phyloP scores from a whole-genome alignment of 2,113 vertebrate species.

The Dunckerocampus dactyliophorus region DNA sequence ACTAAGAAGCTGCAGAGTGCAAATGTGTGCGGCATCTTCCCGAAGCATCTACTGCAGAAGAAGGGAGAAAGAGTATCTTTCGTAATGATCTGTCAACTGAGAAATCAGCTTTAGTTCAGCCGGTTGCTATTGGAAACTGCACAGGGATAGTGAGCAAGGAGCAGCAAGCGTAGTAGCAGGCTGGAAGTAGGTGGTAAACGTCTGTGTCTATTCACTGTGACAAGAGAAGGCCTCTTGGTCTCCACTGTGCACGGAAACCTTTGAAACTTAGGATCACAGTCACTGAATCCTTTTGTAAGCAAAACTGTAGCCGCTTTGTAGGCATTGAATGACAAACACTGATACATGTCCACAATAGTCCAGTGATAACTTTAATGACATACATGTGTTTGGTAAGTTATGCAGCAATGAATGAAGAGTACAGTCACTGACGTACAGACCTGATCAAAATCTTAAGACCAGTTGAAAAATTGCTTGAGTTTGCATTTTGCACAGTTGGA shows the following conservation, averaged over 20 bases:
- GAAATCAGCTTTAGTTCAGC: constrained; percentile 54
- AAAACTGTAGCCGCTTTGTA: constrained; percentile 8
- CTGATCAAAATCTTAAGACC: too few species aligned
- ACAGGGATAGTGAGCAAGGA: constrained; percentile 41
- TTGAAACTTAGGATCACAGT: constrained; percentile 8
- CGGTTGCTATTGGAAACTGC: constrained; percentile 72
- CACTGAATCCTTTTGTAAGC: background rate
- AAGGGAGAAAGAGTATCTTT: constrained; percentile 53
- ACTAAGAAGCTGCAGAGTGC: constrained; percentile 34
- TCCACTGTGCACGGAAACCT: constrained; percentile 33
- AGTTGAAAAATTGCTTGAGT: too few species aligned
- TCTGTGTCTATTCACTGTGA: constrained; percentile 41
- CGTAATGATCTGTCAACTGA: constrained; percentile 57
- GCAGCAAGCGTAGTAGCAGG: constrained; percentile 46
- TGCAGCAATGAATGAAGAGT: too few species aligned
- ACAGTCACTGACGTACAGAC: too few species aligned
- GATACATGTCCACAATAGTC: background rate
- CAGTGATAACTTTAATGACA: constrained; percentile 6
- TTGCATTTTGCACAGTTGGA: too few species aligned
- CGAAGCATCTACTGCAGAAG: constrained; percentile 46
- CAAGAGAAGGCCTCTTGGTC: constrained; percentile 42
- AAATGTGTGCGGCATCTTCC: constrained; percentile 55
- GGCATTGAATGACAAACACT: background rate
- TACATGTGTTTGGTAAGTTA: background rate
- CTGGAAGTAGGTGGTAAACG: constrained; percentile 40